Base-by-base conservation (phyloP, 2,113 vertebrate species). In the Axis porcinus region DNA sequence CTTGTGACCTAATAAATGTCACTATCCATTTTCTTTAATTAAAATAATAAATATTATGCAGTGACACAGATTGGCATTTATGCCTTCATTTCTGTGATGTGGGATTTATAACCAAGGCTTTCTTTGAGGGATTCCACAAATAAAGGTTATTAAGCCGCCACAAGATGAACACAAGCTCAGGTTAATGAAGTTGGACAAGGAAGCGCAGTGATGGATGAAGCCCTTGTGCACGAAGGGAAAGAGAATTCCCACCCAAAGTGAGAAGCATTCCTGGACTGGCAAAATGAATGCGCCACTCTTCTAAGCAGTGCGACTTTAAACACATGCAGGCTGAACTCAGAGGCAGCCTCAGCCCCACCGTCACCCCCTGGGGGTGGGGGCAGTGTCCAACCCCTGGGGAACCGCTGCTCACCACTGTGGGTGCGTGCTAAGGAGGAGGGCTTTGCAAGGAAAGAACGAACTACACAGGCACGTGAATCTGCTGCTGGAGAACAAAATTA, bases 41-140 rank as follows among this genome's bases (percentile, higher is more conserved):
- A 99, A 99, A 99, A 99, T 99, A 99, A 99, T 99, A 99, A 99
- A 99, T 99, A 99, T 99, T 99, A 99, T 98, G 98, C 98, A 98
- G 99, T 99, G 99, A 99, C 99, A 98, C 99, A 98, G 99, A 99
- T 98, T 99, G 99, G 99, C 99, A 98, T 99, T 99, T 99, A 99
- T 98, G 98, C 97, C 98, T 99, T 98, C 98, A 98, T 99, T 99
- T 99, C 99, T 97, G 98, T 99, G 99, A 98, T 52, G 82, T 7
- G 98, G 98, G 99, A 99, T 99, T 99, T 99, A 99, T 98, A 97
- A 98, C 97, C 98, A 96, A 97, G 98, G 98, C 98, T 99, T 99
- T 99, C 99, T 99, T 99, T 99, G 99, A 99, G 99, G 98, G 98
- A 98, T 98, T 99, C 99, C 99, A 99, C 99, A 99, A 99, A 99